Percentiles rank a stretch among this genome's conserved stretches.
phyloP scores from a whole-genome alignment of 2,888 invertebrate genomes.

The Diaprepes abbreviatus region DNA sequence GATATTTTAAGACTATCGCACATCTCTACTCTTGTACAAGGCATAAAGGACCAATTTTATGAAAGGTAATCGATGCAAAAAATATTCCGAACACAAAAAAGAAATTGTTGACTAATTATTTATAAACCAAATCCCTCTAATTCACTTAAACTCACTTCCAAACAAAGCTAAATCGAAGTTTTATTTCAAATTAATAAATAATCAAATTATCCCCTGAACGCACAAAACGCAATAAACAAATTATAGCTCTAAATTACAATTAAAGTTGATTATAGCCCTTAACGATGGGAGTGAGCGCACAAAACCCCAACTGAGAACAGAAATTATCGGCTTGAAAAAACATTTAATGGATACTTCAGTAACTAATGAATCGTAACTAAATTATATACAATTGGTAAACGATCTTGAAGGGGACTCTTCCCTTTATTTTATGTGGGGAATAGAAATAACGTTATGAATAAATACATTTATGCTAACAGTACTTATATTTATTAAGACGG shows the following conservation, averaged over 20 bases:
- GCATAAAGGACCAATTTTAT: no score
- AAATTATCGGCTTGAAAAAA: constrained; percentile 42
- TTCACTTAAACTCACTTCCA: not conserved
- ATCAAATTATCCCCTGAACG: constrained; percentile 21
- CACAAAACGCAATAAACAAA: constrained; percentile 41
- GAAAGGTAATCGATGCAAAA: no score
- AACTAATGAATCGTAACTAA: constrained; percentile 46
- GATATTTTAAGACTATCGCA: no score
- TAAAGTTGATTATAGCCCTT: constrained; percentile 22
- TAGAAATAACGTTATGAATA: constrained; percentile 2
- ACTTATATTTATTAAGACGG: no score
- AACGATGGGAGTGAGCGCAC: constrained; percentile 38
- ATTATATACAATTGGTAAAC: constrained; percentile 34
- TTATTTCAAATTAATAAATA: constrained; percentile 29
- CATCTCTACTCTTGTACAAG: no score
- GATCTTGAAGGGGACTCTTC: constrained; percentile 15
- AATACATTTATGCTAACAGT: not conserved
- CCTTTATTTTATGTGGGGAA: constrained; percentile 15
- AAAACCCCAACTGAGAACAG: constrained; percentile 22
- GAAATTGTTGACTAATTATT: no score
- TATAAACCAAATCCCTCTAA: not conserved
- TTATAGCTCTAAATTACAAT: constrained; percentile 30
- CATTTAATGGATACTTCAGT: constrained; percentile 33
- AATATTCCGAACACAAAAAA: no score
- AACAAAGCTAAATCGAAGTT: constrained; percentile 5